phyloP scores from a whole-genome alignment of 2,797 vertebrate species.

The Clarias platycephalus region DNA sequence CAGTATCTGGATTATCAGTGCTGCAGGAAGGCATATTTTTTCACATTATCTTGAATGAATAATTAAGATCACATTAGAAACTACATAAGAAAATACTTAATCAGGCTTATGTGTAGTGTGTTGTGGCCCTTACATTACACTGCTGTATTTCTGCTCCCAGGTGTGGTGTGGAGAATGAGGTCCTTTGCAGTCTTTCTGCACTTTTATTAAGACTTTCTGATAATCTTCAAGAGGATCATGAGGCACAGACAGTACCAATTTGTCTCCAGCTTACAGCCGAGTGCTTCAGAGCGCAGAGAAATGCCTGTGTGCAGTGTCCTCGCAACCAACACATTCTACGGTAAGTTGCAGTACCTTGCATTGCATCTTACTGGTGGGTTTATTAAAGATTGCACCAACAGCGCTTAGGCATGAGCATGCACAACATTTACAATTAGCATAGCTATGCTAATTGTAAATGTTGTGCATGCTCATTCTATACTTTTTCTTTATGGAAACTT shows the following conservation, averaged over 20 bases:
- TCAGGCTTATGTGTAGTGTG: neutral
- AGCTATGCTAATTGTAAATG: no score
- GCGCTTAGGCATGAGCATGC: no score
- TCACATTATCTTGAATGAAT: neutral
- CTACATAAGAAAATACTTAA: neutral
- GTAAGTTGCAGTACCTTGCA: constrained; percentile 63
- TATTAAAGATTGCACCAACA: neutral
- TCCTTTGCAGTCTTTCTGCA: constrained; percentile 75
- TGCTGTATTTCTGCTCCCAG: constrained; percentile 65
- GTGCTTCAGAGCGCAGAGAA: constrained; percentile 90
- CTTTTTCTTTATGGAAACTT: neutral
- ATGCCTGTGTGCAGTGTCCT: constrained; percentile 84
- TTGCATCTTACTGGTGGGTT: neutral
- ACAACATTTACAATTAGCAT: neutral
- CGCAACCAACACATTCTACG: constrained; percentile 85
- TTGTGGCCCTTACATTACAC: neutral
- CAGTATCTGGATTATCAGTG: neutral
- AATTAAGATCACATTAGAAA: neutral
- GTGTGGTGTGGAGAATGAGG: constrained; percentile 72
- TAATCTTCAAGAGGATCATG: constrained; percentile 67
- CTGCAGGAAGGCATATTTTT: neutral
- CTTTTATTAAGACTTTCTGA: constrained; percentile 69
- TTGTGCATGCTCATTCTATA: neutral
- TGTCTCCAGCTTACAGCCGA: constrained; percentile 80
- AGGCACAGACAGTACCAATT: constrained; percentile 56